phyloP scores from a whole-genome alignment of 1,140 invertebrate species.

The Achroia grisella region DNA sequence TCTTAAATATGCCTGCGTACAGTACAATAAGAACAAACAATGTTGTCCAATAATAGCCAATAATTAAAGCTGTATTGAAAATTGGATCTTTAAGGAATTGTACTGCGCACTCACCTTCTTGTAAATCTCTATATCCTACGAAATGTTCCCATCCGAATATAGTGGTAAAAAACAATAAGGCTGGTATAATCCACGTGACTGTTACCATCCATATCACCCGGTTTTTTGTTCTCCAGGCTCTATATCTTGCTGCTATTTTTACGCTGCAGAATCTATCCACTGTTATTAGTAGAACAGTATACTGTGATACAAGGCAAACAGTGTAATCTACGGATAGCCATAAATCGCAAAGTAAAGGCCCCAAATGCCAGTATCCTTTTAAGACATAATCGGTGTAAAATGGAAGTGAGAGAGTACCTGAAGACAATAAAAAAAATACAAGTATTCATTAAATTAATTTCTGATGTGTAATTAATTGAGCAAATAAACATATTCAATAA shows the following conservation, averaged over 20 bases:
- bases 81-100: conserved; percentile 98
- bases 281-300: conserved; percentile 98
- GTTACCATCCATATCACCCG: conserved; percentile 94
- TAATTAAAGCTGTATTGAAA: conserved; percentile 98
- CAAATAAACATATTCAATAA: too few species aligned
- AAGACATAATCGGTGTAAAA: conserved; percentile 98
- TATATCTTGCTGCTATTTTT: conserved; percentile 97
- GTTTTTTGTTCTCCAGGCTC: conserved; percentile 96
- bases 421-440: conserved; percentile 29
- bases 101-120: conserved; percentile 93
- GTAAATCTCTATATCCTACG: conserved; percentile 90
- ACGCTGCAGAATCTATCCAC: conserved; percentile 99
- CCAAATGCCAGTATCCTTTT: conserved; percentile 97
- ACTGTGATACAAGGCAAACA: conserved; percentile 98
- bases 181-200: conserved; percentile 98
- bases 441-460: too few species aligned
- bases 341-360: conserved; percentile 96
- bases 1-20: conserved; percentile 98
- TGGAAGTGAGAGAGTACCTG: conserved; percentile 94
- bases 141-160: conserved; percentile 99
- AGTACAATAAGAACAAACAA: conserved; percentile 94
- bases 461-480: too few species aligned
- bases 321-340: conserved; percentile 99
- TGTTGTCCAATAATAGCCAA: conserved; percentile 98
- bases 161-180: conserved; percentile 96